Conservation (phyloP, 2,888 invertebrate species). For the Latrodectus elegans region DNA sequence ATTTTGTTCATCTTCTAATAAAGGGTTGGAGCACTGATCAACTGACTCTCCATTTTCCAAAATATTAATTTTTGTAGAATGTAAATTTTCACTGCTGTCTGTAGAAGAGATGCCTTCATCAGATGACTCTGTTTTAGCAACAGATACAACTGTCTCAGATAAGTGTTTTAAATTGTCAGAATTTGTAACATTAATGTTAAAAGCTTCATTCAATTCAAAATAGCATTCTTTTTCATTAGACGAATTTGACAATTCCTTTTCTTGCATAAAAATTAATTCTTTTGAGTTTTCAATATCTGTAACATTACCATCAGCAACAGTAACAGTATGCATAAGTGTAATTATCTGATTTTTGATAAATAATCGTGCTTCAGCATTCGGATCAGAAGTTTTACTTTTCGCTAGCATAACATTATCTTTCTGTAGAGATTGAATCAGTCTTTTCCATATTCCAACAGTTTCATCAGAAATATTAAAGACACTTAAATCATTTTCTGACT, state of each 20-base stretch:
- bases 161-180: not conserved
- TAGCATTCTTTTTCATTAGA: constrained; percentile 12
- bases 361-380: constrained; percentile 64
- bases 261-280: not conserved
- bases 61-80: not conserved
- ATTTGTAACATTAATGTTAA: constrained; percentile 34
- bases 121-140: constrained; percentile 22
- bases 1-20: no score
- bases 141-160: not conserved
- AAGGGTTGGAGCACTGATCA: not conserved
- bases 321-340: constrained; percentile 71
- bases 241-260: constrained; percentile 6
- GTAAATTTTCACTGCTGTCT: constrained; percentile 32
- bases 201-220: constrained; percentile 49
- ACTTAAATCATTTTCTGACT: constrained; percentile 35
- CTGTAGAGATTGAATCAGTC: constrained; percentile 85
- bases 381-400: constrained; percentile 38
- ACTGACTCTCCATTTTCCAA: not conserved
- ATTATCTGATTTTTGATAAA: constrained; percentile 71
- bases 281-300: constrained; percentile 20
- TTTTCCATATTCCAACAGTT: constrained; percentile 89
- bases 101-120: constrained; percentile 47
- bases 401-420: constrained; percentile 69
- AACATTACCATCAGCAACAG: constrained; percentile 38
- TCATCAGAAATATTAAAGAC: constrained; percentile 79